A percentile compares a stretch with the other conserved stretches of the same genome.
Evolutionary conservation across 2,113 vertebrate species (phyloP).

Genomic region (Syrrhaptes paradoxus): DNA sequence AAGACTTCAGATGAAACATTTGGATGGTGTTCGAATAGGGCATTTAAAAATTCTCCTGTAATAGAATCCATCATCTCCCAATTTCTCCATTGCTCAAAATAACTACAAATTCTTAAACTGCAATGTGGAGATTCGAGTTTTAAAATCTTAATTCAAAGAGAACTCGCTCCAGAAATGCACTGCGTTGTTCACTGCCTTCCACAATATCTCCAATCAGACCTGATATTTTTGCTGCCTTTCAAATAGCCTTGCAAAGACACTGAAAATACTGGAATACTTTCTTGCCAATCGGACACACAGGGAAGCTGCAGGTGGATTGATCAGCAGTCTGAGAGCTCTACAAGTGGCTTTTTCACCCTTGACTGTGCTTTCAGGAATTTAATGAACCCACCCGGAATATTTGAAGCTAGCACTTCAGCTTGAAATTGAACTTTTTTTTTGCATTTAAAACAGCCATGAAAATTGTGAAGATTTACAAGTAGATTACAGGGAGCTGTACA

Average conservation of each 20-base stretch:
- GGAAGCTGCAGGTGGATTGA: background rate
- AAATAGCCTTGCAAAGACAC: background rate
- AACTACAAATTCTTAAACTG: background rate
- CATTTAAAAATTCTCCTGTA: background rate
- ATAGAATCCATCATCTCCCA: background rate
- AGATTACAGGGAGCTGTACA: background rate
- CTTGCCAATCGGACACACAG: background rate
- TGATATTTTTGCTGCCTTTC: background rate
- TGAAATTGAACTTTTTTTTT: background rate
- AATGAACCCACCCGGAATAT: background rate
- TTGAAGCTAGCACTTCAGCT: background rate
- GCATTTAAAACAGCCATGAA: background rate
- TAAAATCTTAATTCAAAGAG: background rate
- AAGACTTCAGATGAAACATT: background rate
- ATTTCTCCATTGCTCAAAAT: background rate
- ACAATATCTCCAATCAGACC: background rate
- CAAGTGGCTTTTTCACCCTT: background rate
- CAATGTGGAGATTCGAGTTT: background rate
- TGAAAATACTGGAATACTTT: background rate
- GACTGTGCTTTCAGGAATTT: background rate
- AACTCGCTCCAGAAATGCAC: background rate
- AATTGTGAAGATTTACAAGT: background rate
- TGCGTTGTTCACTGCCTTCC: background rate
- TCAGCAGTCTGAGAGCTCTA: background rate
- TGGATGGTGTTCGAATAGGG: background rate